Conservation (phyloP, 2,888 invertebrate species). For the Aplocera efformata region DNA sequence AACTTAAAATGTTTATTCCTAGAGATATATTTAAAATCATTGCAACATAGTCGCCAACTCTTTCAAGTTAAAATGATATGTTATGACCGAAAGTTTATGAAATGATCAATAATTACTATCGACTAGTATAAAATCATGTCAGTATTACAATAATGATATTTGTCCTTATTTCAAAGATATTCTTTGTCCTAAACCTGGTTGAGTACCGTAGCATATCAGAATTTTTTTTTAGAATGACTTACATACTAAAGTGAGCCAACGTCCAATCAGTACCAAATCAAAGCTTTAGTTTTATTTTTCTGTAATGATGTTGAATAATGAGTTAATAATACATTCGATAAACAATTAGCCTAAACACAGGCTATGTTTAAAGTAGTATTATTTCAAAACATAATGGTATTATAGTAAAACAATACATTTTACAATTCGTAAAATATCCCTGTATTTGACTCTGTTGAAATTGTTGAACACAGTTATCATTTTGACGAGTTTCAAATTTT, state of each 20-base stretch:
- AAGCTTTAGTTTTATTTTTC: conserved; percentile 64
- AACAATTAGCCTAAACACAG: conserved; percentile 34
- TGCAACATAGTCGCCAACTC: conserved; percentile 30
- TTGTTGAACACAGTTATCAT: conserved; percentile 69
- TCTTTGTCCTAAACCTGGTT: conserved; percentile 32
- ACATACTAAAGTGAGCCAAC: conserved; percentile 62
- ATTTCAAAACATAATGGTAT: conserved; percentile 44
- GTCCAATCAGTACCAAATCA: conserved; percentile 75
- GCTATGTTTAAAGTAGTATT: conserved; percentile 34
- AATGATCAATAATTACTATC: conserved; percentile 52
- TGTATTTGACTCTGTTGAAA: conserved; percentile 78
- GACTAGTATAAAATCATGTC: conserved; percentile 50
- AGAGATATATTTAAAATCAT: conserved; percentile 37
- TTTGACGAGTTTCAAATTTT: conserved; percentile 57
- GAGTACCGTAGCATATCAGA: conserved; percentile 60
- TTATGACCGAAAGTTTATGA: conserved; percentile 55
- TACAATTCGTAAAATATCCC: conserved; percentile 75
- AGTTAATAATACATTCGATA: conserved; percentile 32
- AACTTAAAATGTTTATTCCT: conserved; percentile 24
- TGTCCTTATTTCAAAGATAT: conserved; percentile 36
- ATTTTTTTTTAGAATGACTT: conserved; percentile 44
- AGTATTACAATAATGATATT: conserved; percentile 41
- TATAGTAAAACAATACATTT: conserved; percentile 52
- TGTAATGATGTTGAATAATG: conserved; percentile 47
- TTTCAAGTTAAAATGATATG: conserved; percentile 59